Conservation (phyloP, 1,140 invertebrate species). For the Lepidostoma basale region DNA sequence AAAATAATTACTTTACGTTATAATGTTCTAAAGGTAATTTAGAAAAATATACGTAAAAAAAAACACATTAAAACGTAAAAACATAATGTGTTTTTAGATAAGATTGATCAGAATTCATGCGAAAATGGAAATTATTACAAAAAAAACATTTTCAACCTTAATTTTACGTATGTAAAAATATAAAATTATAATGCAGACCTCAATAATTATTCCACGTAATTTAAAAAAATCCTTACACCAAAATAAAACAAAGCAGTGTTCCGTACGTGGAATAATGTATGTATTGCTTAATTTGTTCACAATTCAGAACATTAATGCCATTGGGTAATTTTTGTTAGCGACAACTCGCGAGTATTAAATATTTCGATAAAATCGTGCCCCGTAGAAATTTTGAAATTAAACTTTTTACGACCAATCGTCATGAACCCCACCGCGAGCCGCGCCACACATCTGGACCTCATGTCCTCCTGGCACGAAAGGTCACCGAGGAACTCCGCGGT, state of each 20-base stretch:
- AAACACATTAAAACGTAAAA: no score
- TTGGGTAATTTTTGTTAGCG: slow-evolving; percentile 18
- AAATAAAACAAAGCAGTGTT: no score
- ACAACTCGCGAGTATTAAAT: slow-evolving; percentile 13
- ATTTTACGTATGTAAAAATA: background rate
- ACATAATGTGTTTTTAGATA: no score
- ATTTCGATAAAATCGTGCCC: slow-evolving; percentile 1
- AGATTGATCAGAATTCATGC: no score
- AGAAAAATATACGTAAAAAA: no score
- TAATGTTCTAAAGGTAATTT: no score
- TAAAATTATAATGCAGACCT: no score
- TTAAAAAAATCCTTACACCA: no score
- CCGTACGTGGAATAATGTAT: no score
- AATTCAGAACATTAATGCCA: background rate
- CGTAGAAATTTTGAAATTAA: slow-evolving; percentile 11
- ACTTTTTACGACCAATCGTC: slow-evolving; percentile 37
- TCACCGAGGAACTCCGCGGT: slow-evolving; percentile 33
- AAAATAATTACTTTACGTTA: no score
- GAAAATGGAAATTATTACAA: background rate
- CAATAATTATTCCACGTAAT: no score
- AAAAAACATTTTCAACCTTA: background rate
- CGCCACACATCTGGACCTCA: background rate
- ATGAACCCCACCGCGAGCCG: slow-evolving; percentile 30
- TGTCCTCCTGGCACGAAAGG: slow-evolving; percentile 39
- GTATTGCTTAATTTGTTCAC: background rate